These are phyloP conservation scores for Alosa sapidissima DNA, from an alignment of 2,797 vertebrate species.

Conservation along the genomic window DNA sequence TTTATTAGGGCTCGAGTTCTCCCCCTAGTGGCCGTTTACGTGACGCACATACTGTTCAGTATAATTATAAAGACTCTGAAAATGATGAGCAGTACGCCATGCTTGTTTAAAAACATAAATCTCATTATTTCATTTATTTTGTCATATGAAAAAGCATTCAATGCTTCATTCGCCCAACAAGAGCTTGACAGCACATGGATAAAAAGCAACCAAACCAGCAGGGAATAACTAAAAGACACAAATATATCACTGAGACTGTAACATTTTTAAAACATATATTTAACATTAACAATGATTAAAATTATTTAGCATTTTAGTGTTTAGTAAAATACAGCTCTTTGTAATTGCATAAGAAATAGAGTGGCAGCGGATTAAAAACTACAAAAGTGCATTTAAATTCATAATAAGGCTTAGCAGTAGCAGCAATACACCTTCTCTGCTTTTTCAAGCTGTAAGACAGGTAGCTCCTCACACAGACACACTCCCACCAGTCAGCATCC, in stretches of 20 bases:
- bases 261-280: background rate
- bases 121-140: background rate
- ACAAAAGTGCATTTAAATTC: background rate
- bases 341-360: background rate
- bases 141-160: background rate
- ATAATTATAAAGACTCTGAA: too few relatives aligned
- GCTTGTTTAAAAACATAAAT: background rate
- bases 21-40: background rate
- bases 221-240: background rate
- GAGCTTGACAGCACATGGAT: background rate
- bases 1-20: background rate
- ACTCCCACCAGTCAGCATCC: background rate
- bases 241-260: background rate
- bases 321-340: background rate
- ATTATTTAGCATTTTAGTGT: background rate
- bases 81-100: background rate
- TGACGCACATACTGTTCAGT: background rate
- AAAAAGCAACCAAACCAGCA: background rate
- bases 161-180: background rate
- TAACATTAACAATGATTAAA: background rate
- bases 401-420: background rate
- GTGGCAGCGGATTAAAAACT: background rate
- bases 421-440: background rate
- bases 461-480: background rate
- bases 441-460: background rate